A percentile compares a stretch with the other conserved stretches of the same genome.
phyloP scores from a whole-genome alignment of 2,888 invertebrate genomes.

The Patella ulyssiponensis region DNA sequence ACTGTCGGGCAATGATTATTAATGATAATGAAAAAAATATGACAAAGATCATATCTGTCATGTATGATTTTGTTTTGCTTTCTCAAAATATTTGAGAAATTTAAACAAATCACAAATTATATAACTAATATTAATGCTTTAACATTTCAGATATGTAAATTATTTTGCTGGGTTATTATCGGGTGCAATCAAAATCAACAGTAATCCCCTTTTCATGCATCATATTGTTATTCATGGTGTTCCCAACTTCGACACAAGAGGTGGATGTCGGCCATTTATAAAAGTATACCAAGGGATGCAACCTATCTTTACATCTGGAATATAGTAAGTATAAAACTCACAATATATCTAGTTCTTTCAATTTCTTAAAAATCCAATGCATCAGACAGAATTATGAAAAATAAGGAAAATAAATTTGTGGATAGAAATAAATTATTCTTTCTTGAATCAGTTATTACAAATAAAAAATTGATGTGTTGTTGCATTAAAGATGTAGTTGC shows the following conservation, averaged over 20 bases:
- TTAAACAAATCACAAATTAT: not conserved
- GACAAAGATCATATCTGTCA: no score
- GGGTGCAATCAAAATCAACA: conserved; percentile 90
- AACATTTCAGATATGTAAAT: conserved; percentile 83
- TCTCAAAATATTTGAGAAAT: no score
- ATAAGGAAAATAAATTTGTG: no score
- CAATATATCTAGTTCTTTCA: no score
- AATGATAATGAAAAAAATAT: no score
- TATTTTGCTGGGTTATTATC: conserved; percentile 92
- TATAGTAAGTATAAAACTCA: conserved; percentile 75
- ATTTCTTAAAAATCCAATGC: no score
- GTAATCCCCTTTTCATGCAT: conserved; percentile 87
- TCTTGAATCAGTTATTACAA: no score
- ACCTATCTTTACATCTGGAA: conserved; percentile 89
- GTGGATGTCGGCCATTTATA: conserved; percentile 75
- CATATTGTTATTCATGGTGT: conserved; percentile 89
- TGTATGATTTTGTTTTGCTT: not conserved
- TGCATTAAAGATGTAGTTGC: no score
- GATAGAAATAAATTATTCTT: no score
- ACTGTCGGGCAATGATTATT: no score
- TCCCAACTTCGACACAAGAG: conserved; percentile 79
- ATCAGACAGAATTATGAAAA: no score
- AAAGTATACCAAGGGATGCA: conserved; percentile 91
- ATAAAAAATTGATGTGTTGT: no score
- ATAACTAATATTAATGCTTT: not conserved